Base-by-base conservation (phyloP, 2,797 vertebrate genomes). In the Myripristis murdjan region DNA sequence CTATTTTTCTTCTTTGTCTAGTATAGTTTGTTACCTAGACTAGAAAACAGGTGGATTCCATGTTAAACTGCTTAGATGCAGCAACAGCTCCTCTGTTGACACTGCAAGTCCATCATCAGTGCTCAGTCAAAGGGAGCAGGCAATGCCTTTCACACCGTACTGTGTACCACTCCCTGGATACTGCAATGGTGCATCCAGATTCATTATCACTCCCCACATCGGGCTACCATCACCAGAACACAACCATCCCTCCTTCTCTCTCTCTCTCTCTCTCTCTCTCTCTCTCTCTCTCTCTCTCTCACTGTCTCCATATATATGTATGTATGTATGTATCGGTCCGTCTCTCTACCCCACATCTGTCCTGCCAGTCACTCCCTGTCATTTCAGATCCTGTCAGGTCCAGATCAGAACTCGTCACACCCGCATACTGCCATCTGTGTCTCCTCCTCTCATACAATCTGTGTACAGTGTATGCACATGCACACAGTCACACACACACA, bases 101-200 rank as follows among this genome's bases (percentile, higher is more conserved):
- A 62, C 53, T 18, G 49, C 14, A 66, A 41, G 39, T 55, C 28
- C 14, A 31, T 51, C 41, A 47, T 59, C 20, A 8, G 33, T 71
- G 33, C 68, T 81, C 22, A 43, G 33, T 75, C 64, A 59, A 60
- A 48, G 54, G 20, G 24, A 77, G 49, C 8, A 0, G 67, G 61
- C 63, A 31, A 2, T 12, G 39, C 5, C 64, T 46, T 39, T 72
- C 81, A 54, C 47, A 47, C 60, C 63, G 68, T 56, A 70, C 55
- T 46, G 7, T 23, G 20, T 12, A 41, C 14, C 12, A 0, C 52
- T 75, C 5, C 3, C 76, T 69, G 44, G 41, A 68, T 75, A 67
- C 68, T 73, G 70, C 81, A 75, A 69, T 41, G 76, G 64, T 70
- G 77, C 77, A 58, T 63, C 73, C 77, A 77, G 51, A 63, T 61